Percentiles rank a stretch among this genome's conserved stretches.
Evolutionary conservation across 2,888 invertebrate species (phyloP).

Genomic region (Sphaerophoria rueppellii): DNA sequence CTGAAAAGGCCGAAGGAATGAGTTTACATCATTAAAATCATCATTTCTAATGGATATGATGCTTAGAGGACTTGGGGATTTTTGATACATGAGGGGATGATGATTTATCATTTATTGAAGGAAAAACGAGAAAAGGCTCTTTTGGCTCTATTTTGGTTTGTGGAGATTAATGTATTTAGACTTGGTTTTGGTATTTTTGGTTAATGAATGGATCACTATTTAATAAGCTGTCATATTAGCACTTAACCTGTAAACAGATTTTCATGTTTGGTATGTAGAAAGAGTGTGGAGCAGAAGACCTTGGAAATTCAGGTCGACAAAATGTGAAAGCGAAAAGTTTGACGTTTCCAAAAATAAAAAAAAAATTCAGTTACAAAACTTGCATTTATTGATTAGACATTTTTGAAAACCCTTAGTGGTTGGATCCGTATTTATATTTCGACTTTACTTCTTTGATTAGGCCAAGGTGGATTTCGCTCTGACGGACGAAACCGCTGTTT

Average conservation of each 20-base stretch:
- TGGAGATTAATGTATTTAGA: neutral
- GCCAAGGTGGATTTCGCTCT: no score
- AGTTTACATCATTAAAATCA: slow-evolving; percentile 9
- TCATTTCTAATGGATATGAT: slow-evolving; percentile 8
- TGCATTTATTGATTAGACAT: no score
- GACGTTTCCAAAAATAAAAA: no score
- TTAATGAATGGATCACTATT: slow-evolving; percentile 12
- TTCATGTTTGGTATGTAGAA: neutral
- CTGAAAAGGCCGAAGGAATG: neutral
- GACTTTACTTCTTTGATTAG: no score
- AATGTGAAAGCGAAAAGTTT: no score
- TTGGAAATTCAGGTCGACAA: no score
- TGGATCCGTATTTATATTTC: no score
- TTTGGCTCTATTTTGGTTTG: neutral
- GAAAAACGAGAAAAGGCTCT: slow-evolving; percentile 3
- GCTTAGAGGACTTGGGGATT: slow-evolving; percentile 7
- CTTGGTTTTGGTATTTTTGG: neutral
- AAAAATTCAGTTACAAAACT: no score
- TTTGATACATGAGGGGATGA: neutral
- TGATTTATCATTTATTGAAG: slow-evolving; percentile 35
- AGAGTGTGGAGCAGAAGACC: no score
- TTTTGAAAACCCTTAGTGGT: no score
- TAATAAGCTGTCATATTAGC: neutral
- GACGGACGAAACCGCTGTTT: no score
- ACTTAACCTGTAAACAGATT: neutral